Percentiles rank a stretch among this genome's conserved stretches.
phyloP scores from a whole-genome alignment of 1,140 invertebrate species.

The Eubasilissa regina region DNA sequence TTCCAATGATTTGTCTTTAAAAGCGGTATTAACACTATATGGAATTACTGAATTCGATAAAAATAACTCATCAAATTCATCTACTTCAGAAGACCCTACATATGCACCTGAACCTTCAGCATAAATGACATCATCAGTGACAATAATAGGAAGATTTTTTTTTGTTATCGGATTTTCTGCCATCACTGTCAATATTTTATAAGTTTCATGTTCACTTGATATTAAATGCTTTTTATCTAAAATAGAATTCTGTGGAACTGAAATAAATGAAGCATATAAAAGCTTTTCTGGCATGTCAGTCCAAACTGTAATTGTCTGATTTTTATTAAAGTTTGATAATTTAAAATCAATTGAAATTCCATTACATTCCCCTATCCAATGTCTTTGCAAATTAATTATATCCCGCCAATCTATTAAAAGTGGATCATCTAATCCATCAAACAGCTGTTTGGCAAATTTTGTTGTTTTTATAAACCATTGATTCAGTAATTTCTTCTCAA shows the following conservation, averaged over 20 bases:
- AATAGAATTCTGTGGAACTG: slow-evolving; percentile 72
- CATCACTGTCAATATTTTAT: slow-evolving; percentile 68
- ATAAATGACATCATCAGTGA: slow-evolving; percentile 77
- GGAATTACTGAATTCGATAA: slow-evolving; percentile 71
- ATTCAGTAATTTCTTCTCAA: slow-evolving; percentile 89
- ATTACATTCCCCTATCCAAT: slow-evolving; percentile 96
- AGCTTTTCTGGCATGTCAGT: slow-evolving; percentile 84
- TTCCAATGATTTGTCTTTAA: slow-evolving; percentile 61
- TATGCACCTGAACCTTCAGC: slow-evolving; percentile 77
- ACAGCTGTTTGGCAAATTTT: slow-evolving; percentile 86
- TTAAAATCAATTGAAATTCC: slow-evolving; percentile 86
- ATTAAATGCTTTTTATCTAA: slow-evolving; percentile 67
- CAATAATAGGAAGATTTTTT: slow-evolving; percentile 79
- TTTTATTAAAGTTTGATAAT: slow-evolving; percentile 68
- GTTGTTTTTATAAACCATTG: slow-evolving; percentile 98
- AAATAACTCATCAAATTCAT: slow-evolving; percentile 74
- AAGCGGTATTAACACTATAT: slow-evolving; percentile 55
- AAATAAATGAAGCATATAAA: slow-evolving; percentile 78
- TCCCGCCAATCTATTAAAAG: slow-evolving; percentile 85
- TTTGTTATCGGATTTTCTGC: slow-evolving; percentile 85
- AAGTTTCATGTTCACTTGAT: slow-evolving; percentile 50
- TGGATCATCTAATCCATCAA: slow-evolving; percentile 82
- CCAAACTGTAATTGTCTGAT: slow-evolving; percentile 79
- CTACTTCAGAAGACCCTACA: slow-evolving; percentile 77
- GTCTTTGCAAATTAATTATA: slow-evolving; percentile 90